Base-by-base conservation (phyloP, 2,888 invertebrate species). In the Zaprionus bogoriensis region DNA sequence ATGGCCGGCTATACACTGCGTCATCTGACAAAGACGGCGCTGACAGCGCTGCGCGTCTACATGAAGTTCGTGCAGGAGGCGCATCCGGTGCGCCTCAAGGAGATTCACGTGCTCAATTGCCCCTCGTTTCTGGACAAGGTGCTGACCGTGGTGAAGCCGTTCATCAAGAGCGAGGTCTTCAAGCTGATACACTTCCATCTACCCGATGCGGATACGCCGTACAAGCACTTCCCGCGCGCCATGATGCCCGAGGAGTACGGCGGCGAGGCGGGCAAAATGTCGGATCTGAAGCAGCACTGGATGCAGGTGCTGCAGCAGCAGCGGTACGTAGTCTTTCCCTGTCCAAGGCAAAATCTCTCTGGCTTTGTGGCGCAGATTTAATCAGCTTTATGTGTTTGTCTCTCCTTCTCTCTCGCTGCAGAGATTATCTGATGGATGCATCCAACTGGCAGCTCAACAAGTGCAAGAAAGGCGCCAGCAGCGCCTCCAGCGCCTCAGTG, bases 51-150 rank as follows among this genome's bases (percentile, higher is more conserved):
- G 19, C 92, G 94, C 47, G 93, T 94, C 85, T 95, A 95, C 84
- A 94, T 95, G 94, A 91, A 94, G 79, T 95, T 94, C 77, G 93
- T 94, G 44, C 95, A 95, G 93, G 94, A 95, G 82, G 94, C 94
- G 0, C 93, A 94, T 89, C 95, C 95, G 0, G 93, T 95, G 12
- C 92, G 93, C 25, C 88, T 95, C 60, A 94, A 93, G 80, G 92
- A 93, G 81, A 92, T 95, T 14, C 95, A 95, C 83, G 88, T 95
- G 3, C 89, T 95, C 17, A 95, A 95, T 79, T 92, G 93, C 1
- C 93, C 94, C 3, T 90, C 94, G 0, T 93, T 93, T 76, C 91
- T 95, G 61, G 95, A 95, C 88, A 94, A 93, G 81, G 91, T 94
- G 14, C 91, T 93, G 79, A 92, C 90, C 0, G 89, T 95, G 0